Evolutionary conservation across 2,113 vertebrate species (phyloP).

Genomic region (Antechinus flavipes): DNA sequence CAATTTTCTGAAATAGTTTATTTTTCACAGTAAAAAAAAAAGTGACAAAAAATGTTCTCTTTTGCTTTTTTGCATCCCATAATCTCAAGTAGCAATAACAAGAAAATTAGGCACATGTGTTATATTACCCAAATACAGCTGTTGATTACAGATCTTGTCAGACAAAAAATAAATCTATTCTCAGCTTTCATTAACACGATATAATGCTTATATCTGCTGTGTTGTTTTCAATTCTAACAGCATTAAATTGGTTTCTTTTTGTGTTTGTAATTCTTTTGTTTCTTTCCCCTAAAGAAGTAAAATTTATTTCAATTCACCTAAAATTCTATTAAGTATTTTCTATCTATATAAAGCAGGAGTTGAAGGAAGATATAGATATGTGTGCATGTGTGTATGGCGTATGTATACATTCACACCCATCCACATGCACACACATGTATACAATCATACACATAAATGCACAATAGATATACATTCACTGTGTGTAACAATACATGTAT

Average conservation of each 20-base stretch:
- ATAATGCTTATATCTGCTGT: background rate
- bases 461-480: too few relatives aligned
- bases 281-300: background rate
- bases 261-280: background rate
- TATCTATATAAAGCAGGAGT: background rate
- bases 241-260: background rate
- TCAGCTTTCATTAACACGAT: background rate
- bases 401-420: too few relatives aligned
- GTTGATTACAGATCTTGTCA: background rate
- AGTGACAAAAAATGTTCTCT: slow-evolving; percentile 1
- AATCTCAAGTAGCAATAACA: background rate
- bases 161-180: background rate
- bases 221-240: background rate
- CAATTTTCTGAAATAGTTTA: slow-evolving; percentile 9
- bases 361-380: too few relatives aligned
- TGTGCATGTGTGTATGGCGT: too few relatives aligned
- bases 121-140: background rate
- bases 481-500: too few relatives aligned
- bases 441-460: too few relatives aligned
- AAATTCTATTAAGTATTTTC: background rate
- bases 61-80: slow-evolving; percentile 2
- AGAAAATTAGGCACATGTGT: background rate
- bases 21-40: background rate
- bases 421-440: too few relatives aligned
- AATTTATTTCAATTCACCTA: background rate